Base-by-base conservation (phyloP, 64 coral and sea anemone genomes). In the Pachyseris speciosa region DNA sequence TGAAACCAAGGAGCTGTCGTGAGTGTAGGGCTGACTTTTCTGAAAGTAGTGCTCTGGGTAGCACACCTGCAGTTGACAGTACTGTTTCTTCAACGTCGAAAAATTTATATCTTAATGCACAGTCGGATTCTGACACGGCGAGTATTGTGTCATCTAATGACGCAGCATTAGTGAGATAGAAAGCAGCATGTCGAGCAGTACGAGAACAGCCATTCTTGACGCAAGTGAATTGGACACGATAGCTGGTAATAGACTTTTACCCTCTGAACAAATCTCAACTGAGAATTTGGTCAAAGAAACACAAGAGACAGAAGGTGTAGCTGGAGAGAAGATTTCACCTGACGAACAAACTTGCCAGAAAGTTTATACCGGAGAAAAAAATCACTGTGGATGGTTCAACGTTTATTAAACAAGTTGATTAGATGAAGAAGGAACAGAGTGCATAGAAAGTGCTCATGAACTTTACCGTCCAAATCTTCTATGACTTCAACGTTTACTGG, bases 151-250 rank as follows among this genome's bases (percentile, higher is more conserved):
- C 94, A 22, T 74, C 64, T 45, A 64, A 91, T 20, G 67, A 67
- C 69, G n/a, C n/a, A 80, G 44, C n/a, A 41, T 63, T 69, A 38
- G 61, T 28, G 84, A 92, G 44, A 43, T 96, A 32, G 87, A 57
- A 64, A 71, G 57, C 16, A 96, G 94, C 42, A 74, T 97, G 95
- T 78, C 95, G 17, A 97, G 95, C 67, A 97, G 95, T 30, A 74
- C 86, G 19, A 71, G 76, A 25, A 97, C 95, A 36, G 72, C 94
- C 1, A 89, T 97, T 64, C 87, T 93, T 10, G 92, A 92, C 7
- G 59, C 85, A n/a, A 94, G 57, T 90, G 86, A 85, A 41, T 47
- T 31, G 3, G 72, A 85, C 15, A 34, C 49, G 24, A 45, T 2
- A 36, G 48, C 25, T 57, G 78, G 57, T 48, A 49, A 63, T 60